A percentile compares a stretch with the other conserved stretches of the same genome.
Evolutionary conservation across 2,113 vertebrate genomes (phyloP).

Genomic region (Pristiophorus japonicus): DNA sequence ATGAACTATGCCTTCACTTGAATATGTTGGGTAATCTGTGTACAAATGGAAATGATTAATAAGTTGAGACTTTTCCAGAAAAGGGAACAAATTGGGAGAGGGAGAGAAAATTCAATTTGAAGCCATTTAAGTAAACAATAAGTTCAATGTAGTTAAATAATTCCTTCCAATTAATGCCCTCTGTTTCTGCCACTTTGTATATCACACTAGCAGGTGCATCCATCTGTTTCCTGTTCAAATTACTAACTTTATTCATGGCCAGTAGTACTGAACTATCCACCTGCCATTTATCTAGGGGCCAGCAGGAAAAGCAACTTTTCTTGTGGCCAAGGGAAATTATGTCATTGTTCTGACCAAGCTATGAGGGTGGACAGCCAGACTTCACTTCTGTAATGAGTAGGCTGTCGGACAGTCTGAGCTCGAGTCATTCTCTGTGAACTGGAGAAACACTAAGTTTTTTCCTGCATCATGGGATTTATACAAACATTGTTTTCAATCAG

Average conservation of each 20-base stretch:
- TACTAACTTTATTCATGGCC: not conserved
- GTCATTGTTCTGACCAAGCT: not conserved
- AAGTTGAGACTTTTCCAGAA: not conserved
- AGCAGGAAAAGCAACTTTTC: constrained; percentile 15
- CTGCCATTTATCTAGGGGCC: not conserved
- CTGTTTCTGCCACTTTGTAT: not conserved
- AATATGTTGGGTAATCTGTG: not conserved
- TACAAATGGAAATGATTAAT: not conserved
- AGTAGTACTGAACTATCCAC: constrained; percentile 16
- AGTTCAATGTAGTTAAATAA: not conserved
- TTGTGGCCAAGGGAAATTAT: constrained; percentile 17
- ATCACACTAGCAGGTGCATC: not conserved
- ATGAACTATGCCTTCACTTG: not conserved
- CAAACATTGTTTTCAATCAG: constrained; percentile 5
- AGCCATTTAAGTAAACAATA: not conserved
- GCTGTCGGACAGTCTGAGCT: not conserved
- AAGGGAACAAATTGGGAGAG: not conserved
- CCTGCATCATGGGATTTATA: constrained; percentile 8
- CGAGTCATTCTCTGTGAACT: not conserved
- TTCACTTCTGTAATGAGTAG: not conserved
- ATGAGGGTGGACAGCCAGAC: not conserved
- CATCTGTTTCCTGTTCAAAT: constrained; percentile 14
- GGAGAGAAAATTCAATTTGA: not conserved
- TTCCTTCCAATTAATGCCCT: not conserved
- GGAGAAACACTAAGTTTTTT: constrained; percentile 10